Percentiles rank a stretch among this genome's conserved stretches.
Evolutionary conservation across 2,888 invertebrate species (phyloP).

Genomic region (Zaprionus obscuricornis): DNA sequence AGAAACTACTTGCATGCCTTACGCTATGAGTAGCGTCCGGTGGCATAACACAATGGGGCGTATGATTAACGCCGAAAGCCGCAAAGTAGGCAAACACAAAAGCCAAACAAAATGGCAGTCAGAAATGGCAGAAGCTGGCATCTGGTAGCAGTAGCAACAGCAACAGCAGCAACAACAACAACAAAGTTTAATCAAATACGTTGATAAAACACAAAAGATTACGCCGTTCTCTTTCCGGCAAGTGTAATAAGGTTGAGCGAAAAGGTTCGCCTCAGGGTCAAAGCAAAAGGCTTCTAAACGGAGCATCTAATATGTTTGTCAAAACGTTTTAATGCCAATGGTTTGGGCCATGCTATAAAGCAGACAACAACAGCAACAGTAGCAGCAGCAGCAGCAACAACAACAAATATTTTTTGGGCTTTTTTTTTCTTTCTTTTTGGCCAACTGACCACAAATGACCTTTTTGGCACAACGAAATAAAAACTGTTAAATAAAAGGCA

Average conservation of each 20-base stretch:
- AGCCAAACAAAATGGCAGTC: constrained; percentile 46
- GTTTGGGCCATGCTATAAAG: constrained; percentile 58
- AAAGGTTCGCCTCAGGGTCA: constrained; percentile 35
- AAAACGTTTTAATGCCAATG: constrained; percentile 68
- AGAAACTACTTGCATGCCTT: constrained; percentile 42
- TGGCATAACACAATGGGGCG: constrained; percentile 44
- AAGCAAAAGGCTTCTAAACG: constrained; percentile 37
- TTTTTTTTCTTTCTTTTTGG: constrained; percentile 30
- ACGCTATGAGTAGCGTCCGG: constrained; percentile 1
- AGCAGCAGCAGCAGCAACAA: constrained; percentile 21
- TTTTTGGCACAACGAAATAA: constrained; percentile 70
- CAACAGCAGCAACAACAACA: constrained; percentile 22
- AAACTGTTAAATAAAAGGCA: constrained; percentile 74
- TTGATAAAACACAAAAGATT: constrained; percentile 76
- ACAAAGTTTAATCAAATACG: constrained; percentile 72
- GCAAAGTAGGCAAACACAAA: constrained; percentile 52
- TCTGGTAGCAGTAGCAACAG: no score
- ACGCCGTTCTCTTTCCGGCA: constrained; percentile 36
- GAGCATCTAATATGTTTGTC: constrained; percentile 70
- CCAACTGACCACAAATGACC: constrained; percentile 67
- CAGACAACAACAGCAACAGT: constrained; percentile 49
- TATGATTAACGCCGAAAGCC: constrained; percentile 71
- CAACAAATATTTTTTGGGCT: constrained; percentile 5
- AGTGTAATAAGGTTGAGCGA: constrained; percentile 26
- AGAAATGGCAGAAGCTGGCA: no score